These are phyloP conservation scores for Gobio gobio DNA, from an alignment of 2,113 vertebrate species.

Conservation along the genomic window DNA sequence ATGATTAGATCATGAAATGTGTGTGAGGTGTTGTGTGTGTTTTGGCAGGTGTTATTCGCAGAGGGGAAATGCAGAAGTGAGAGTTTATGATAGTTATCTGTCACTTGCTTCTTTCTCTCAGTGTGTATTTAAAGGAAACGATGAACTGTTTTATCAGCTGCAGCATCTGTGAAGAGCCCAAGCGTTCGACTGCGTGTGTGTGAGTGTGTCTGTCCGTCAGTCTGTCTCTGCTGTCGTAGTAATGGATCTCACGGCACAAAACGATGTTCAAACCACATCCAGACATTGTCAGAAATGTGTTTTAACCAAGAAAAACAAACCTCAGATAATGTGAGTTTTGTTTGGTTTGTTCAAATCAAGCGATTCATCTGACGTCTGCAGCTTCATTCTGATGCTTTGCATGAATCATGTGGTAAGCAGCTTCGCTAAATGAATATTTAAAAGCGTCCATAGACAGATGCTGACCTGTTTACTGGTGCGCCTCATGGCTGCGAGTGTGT, in stretches of 20 bases:
- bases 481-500: neutral
- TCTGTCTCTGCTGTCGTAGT: neutral
- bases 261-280: neutral
- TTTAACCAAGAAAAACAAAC: neutral
- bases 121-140: neutral
- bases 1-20: too few species aligned
- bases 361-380: neutral
- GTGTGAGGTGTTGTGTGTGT: neutral
- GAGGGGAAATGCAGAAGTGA: constrained; percentile 52
- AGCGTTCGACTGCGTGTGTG: neutral
- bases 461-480: neutral
- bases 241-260: neutral
- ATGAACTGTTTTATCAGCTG: neutral
- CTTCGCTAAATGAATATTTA: neutral
- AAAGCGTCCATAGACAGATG: too few species aligned
- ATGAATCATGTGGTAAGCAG: neutral
- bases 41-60: constrained; percentile 24
- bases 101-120: neutral
- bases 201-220: neutral
- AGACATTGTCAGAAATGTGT: neutral
- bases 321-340: neutral
- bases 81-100: constrained; percentile 24
- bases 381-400: neutral
- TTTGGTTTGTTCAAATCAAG: neutral
- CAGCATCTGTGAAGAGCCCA: neutral